Conservation (phyloP, 2,113 vertebrate genomes). For the Noctilio leporinus region DNA sequence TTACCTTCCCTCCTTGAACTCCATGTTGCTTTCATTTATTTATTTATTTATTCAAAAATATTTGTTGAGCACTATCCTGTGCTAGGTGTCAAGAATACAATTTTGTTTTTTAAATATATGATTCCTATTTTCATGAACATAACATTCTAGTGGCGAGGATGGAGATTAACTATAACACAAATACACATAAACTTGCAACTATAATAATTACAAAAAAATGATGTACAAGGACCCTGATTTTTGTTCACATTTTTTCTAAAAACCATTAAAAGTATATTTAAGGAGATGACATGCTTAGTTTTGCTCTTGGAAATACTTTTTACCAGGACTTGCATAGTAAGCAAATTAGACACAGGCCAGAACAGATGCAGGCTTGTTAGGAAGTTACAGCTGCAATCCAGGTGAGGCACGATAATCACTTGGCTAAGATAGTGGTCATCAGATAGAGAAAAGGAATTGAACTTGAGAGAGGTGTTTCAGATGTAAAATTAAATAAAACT, state of each 20-base stretch:
- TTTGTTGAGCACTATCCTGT: background rate
- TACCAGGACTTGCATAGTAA: too few species aligned
- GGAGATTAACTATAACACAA: background rate
- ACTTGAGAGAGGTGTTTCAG: background rate
- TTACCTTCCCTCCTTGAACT: background rate
- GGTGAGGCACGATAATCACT: background rate
- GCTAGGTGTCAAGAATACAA: background rate
- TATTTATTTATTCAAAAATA: background rate
- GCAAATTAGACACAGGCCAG: background rate
- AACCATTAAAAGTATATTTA: too few species aligned
- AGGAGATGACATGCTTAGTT: too few species aligned
- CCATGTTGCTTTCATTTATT: background rate
- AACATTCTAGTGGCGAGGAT: background rate
- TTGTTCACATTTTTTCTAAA: background rate
- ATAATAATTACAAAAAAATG: background rate
- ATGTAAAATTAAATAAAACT: background rate
- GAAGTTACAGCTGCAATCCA: background rate
- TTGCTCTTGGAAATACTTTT: too few species aligned
- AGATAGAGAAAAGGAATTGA: background rate
- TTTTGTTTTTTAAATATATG: background rate
- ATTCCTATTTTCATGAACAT: background rate
- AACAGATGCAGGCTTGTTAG: background rate
- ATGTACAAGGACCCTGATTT: background rate
- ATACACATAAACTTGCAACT: background rate
- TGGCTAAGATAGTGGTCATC: background rate